Conservation (phyloP, 2,888 invertebrate species). For the Nomada fabriciana region DNA sequence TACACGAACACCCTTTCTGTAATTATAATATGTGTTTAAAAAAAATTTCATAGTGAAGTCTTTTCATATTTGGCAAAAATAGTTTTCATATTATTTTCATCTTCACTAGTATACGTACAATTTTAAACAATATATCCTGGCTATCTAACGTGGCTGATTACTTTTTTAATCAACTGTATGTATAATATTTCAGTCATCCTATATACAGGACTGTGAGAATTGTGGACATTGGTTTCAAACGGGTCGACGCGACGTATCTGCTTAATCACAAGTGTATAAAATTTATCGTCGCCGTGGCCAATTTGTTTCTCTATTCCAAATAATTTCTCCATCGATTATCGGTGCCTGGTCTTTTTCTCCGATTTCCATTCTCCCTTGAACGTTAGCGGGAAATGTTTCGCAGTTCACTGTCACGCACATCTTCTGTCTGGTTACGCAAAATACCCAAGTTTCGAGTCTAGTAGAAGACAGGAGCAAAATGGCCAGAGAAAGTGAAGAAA, state of each 20-base stretch:
- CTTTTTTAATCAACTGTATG: too few species aligned
- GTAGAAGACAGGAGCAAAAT: slow-evolving; percentile 28
- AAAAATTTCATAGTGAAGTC: too few species aligned
- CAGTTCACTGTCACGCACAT: slow-evolving; percentile 19
- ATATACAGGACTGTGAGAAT: slow-evolving; percentile 53
- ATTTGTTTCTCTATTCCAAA: slow-evolving; percentile 58
- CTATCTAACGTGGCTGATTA: too few species aligned
- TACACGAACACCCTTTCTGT: too few species aligned
- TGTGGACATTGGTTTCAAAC: slow-evolving; percentile 60
- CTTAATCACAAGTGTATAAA: slow-evolving; percentile 70
- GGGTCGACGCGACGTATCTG: slow-evolving; percentile 63
- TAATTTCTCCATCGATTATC: slow-evolving; percentile 72
- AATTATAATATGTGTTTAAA: too few species aligned
- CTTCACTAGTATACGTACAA: too few species aligned
- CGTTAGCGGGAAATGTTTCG: slow-evolving; percentile 29
- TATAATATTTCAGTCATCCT: slow-evolving; percentile 29
- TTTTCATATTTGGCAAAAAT: too few species aligned
- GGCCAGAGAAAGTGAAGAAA: not conserved
- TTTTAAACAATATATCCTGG: too few species aligned
- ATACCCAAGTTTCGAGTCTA: slow-evolving; percentile 49
- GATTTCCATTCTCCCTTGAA: not conserved
- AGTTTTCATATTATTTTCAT: too few species aligned
- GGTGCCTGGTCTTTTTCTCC: slow-evolving; percentile 30
- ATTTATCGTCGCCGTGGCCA: slow-evolving; percentile 60
- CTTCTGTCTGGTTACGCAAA: slow-evolving; percentile 57